phyloP scores from a whole-genome alignment of 2,888 invertebrate genomes.

The Platynereis dumerilii region DNA sequence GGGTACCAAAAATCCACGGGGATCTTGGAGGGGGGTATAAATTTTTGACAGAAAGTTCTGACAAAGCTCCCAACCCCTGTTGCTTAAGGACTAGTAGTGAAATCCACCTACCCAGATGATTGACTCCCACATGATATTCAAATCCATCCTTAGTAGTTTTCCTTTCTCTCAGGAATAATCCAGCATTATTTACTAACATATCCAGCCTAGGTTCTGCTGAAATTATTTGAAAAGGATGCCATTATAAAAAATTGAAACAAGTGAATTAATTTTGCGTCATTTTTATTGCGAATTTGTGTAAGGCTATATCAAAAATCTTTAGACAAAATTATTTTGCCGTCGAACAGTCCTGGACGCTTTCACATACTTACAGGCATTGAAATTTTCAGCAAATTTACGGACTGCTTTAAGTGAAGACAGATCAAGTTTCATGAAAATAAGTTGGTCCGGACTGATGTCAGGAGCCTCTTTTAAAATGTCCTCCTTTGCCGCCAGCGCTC shows the following conservation, averaged over 20 bases:
- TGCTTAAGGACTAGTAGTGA: neutral
- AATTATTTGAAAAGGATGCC: no score
- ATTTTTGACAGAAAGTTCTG: no score
- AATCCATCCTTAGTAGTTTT: slow-evolving; percentile 19
- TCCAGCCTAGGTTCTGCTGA: slow-evolving; percentile 11
- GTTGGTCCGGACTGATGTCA: no score
- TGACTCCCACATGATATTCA: slow-evolving; percentile 19
- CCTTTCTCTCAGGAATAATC: neutral
- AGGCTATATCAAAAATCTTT: no score
- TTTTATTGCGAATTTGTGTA: no score
- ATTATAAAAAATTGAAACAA: no score
- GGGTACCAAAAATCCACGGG: no score
- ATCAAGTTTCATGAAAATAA: slow-evolving; percentile 15
- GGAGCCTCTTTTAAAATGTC: slow-evolving; percentile 5
- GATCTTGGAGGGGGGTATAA: no score
- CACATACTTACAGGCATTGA: slow-evolving; percentile 15
- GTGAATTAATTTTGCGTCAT: no score
- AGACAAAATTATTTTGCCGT: no score
- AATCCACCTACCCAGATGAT: slow-evolving; percentile 16
- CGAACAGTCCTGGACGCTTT: no score
- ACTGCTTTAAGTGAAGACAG: slow-evolving; percentile 18
- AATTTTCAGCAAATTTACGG: slow-evolving; percentile 18
- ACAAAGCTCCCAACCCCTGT: no score
- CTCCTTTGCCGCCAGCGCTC: neutral
- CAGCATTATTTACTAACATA: slow-evolving; percentile 23